Evolutionary conservation across 2,888 invertebrate species (phyloP).

Genomic region (Coenonympha glycerion): DNA sequence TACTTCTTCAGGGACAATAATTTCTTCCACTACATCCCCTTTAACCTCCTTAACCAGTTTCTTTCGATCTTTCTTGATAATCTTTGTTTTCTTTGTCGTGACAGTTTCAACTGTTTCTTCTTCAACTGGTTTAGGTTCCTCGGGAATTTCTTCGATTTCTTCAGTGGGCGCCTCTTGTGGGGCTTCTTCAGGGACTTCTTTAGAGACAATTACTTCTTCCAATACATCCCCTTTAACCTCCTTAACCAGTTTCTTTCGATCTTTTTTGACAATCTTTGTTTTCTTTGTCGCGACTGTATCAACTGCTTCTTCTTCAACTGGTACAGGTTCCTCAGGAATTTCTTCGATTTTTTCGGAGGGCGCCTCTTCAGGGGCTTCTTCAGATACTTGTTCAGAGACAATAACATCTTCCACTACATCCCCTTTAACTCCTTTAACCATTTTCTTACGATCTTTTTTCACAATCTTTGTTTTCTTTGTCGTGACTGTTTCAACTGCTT

Average conservation of each 20-base stretch:
- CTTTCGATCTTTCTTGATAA: constrained; percentile 35
- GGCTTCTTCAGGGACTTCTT: not conserved
- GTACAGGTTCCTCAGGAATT: not conserved
- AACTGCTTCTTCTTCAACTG: constrained; percentile 38
- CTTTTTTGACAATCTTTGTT: constrained; percentile 44
- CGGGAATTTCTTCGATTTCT: constrained; percentile 63
- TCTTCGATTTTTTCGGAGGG: not conserved
- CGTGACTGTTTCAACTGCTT: constrained; percentile 65
- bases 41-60: constrained; percentile 49
- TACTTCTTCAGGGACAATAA: not conserved
- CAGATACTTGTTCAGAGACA: constrained; percentile 50
- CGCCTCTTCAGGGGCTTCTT: constrained; percentile 54
- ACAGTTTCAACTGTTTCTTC: constrained; percentile 68
- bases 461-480: constrained; percentile 64
- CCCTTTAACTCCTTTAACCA: constrained; percentile 48
- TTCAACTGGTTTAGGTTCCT: constrained; percentile 70
- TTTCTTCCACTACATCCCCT: constrained; percentile 44
- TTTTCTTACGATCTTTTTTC: constrained; percentile 26
- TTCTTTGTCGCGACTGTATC: constrained; percentile 71
- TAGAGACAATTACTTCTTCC: not conserved
- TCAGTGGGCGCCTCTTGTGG: not conserved
- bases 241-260: constrained; percentile 34
- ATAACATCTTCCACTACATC: constrained; percentile 65
- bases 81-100: constrained; percentile 62
- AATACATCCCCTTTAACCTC: constrained; percentile 58